Evolutionary conservation across 2,797 vertebrate species (phyloP).

Genomic region (Jordanella pulchra): DNA sequence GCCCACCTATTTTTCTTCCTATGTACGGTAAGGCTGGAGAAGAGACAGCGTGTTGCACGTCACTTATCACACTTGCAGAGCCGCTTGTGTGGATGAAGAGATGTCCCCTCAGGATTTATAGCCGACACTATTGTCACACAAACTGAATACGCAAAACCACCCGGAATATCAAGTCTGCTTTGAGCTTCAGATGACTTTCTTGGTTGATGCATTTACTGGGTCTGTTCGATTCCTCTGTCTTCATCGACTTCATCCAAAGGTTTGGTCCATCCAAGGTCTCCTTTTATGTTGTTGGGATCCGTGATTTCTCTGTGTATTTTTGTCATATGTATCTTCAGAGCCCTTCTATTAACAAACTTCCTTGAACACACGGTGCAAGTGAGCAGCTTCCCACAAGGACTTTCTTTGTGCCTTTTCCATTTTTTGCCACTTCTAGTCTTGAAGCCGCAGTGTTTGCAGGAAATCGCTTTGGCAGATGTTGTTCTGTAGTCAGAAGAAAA

Average conservation of each 20-base stretch:
- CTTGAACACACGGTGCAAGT: constrained; percentile 39
- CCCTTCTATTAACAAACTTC: constrained; percentile 6
- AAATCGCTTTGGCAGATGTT: not conserved
- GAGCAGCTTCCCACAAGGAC: constrained; percentile 25
- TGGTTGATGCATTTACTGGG: not conserved
- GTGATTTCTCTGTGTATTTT: constrained; percentile 15
- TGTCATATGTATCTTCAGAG: constrained; percentile 7
- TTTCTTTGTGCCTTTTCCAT: constrained; percentile 25
- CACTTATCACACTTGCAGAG: constrained; percentile 34
- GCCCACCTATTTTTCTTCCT: not conserved
- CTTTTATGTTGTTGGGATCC: not conserved
- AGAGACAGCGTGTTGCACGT: constrained; percentile 20
- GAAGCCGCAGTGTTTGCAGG: constrained; percentile 33
- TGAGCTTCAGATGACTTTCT: not conserved
- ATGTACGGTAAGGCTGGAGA: not conserved
- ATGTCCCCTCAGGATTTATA: constrained; percentile 32
- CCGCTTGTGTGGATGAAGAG: constrained; percentile 48
- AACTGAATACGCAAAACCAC: no score
- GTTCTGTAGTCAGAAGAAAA: not conserved
- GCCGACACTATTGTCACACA: no score
- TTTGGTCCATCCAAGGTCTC: constrained; percentile 37
- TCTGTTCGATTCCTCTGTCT: not conserved
- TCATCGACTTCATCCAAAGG: constrained; percentile 40
- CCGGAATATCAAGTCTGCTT: not conserved
- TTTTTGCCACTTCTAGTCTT: not conserved